Conservation (phyloP, 2,113 vertebrate genomes). For the Oreochromis aureus region DNA sequence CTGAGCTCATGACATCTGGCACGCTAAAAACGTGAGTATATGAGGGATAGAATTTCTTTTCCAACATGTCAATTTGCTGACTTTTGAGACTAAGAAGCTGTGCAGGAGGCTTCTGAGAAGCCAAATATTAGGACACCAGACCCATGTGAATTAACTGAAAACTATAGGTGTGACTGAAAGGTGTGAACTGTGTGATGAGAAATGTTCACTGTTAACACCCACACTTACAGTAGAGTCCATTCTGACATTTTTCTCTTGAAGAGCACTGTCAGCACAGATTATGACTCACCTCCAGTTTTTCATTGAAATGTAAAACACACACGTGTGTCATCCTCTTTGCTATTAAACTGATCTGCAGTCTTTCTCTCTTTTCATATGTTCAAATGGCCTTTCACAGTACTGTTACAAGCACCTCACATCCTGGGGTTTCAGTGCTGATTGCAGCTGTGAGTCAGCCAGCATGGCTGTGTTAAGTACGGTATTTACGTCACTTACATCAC, state of each 20-base stretch:
- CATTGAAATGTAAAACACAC: neutral
- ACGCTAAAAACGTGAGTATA: conserved; percentile 97
- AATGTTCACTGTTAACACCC: neutral
- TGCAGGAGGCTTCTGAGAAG: neutral
- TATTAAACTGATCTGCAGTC: neutral
- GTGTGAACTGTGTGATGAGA: neutral
- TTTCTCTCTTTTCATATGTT: neutral
- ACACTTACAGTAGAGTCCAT: neutral
- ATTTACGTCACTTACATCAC: neutral
- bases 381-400: neutral
- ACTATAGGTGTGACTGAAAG: neutral
- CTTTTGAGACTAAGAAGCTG: neutral
- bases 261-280: neutral
- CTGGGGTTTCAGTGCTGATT: neutral
- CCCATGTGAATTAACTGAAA: neutral
- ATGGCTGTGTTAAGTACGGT: neutral
- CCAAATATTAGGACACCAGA: neutral
- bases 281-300: neutral
- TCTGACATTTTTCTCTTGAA: neutral
- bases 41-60: neutral
- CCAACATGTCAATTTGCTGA: neutral
- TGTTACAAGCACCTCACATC: neutral
- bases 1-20: conserved; percentile 97
- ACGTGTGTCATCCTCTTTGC: neutral
- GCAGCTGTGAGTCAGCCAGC: neutral